Evolutionary conservation across 2,888 invertebrate genomes (phyloP).

Genomic region (Cephus runcator): DNA sequence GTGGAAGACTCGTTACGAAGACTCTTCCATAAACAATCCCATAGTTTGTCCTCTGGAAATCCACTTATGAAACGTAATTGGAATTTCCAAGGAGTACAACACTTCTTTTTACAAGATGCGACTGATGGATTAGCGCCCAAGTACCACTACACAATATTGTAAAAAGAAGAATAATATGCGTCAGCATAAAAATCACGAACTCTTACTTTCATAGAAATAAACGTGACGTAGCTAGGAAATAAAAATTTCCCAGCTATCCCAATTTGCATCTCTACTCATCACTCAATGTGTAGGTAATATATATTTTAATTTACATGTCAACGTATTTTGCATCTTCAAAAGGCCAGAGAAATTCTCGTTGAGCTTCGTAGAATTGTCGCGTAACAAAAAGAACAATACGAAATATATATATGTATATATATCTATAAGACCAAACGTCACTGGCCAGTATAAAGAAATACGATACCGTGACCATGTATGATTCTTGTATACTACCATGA

Average conservation of each 20-base stretch:
- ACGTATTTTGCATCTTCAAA: background rate
- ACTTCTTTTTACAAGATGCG: background rate
- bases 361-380: background rate
- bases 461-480: background rate
- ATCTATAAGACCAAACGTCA: background rate
- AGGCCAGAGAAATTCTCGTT: background rate
- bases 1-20: background rate
- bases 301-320: background rate
- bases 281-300: background rate
- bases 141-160: background rate
- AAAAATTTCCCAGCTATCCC: background rate
- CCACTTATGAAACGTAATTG: background rate
- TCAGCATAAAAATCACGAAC: background rate
- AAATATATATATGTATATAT: background rate
- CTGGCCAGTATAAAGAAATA: background rate
- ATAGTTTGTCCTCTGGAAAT: background rate
- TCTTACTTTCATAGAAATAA: background rate
- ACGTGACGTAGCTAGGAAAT: background rate
- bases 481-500: conserved; percentile 7
- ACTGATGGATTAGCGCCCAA: background rate
- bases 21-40: background rate
- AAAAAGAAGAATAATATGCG: background rate
- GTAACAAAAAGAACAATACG: background rate
- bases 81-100: background rate
- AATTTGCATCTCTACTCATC: background rate